Evolutionary conservation across 2,113 vertebrate species (phyloP).

Genomic region (Orthonyx spaldingii): DNA sequence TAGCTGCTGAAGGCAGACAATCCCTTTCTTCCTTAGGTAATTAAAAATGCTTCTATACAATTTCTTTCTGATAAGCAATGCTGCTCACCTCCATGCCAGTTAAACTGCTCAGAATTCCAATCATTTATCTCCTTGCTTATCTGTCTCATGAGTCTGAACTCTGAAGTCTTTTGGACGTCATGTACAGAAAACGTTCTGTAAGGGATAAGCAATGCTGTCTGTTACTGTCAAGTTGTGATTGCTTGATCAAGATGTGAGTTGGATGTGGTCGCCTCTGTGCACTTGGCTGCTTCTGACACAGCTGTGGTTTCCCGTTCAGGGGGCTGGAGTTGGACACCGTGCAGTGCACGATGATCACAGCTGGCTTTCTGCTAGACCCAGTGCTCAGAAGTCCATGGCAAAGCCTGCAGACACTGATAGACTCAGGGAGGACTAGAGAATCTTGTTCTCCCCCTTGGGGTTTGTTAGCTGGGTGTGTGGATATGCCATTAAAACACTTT

Average conservation of each 20-base stretch:
- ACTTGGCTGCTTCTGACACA: background rate
- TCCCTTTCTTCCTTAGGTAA: background rate
- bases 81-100: background rate
- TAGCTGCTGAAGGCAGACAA: background rate
- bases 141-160: background rate
- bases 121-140: background rate
- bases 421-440: too few relatives aligned
- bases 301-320: background rate
- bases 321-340: background rate
- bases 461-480: background rate
- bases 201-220: background rate
- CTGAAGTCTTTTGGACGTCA: background rate
- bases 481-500: background rate
- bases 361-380: background rate
- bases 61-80: background rate
- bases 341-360: background rate
- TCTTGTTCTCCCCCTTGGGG: background rate
- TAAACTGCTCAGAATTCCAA: background rate
- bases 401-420: background rate
- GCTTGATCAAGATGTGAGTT: background rate
- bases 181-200: background rate
- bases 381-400: background rate
- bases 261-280: background rate
- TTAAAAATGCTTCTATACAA: background rate
- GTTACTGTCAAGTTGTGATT: background rate